Base-by-base conservation (phyloP, 2,888 invertebrate genomes). In the Polydrusus cervinus region DNA sequence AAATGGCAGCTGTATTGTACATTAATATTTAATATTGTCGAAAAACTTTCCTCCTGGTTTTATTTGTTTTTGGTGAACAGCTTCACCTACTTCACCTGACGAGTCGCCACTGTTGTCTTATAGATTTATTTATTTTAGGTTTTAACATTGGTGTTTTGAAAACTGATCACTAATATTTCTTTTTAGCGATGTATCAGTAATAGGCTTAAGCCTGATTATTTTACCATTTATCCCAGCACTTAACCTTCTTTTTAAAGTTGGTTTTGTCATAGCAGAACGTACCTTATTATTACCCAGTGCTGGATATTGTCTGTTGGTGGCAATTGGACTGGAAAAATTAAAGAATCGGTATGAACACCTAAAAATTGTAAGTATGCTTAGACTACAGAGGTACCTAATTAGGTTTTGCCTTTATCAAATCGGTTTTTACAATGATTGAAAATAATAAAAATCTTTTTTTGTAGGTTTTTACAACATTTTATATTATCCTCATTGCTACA, bases 211-310 rank as follows among this genome's bases (percentile, higher is more conserved):
- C 62, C 84, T 95, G 61, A 85, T 93, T 55, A 85, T 93, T 3
- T 86, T 96, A 79, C 93, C 97, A 71, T 97, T 96, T 87, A 86
- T 97, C 74, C 97, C 97, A 25, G 95, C 96, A 0, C 90, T 93
- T 71, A 97, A 97, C 87, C 85, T 97, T 51, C 91, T 96, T 81
- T 93, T 95, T 84, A 92, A 92, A 75, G 96, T 97, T 40, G 97
- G 97, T 0, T 97, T 97, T 89, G 96, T 97, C 1, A 89, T 97
- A 51, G 97, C 97, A 38, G 97, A 97, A 87, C 90, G 97, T 82
- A 92, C 94, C 67, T 87, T 97, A 38, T 95, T 96, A 85, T 89
- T 97, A 78, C 93, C 96, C 7, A 95, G 95, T 66, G 90, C 93
- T 68, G 96, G 96, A 16, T 95, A 92, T 86, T 94, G 94, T 84